Conservation (phyloP, 2,113 vertebrate species). For the Drymodes brunneopygia region DNA sequence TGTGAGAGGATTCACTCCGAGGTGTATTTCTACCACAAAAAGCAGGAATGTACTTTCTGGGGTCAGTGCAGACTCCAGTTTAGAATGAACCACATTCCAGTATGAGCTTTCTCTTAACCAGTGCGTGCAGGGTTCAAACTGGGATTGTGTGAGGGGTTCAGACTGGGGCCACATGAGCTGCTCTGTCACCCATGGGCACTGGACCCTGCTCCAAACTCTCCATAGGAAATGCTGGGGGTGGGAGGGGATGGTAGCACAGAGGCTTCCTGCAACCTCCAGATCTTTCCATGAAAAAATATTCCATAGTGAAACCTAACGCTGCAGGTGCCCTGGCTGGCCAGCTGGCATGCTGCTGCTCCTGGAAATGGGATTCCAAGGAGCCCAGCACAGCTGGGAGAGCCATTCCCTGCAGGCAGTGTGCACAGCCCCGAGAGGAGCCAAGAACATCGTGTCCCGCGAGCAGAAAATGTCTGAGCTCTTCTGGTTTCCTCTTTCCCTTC, state of each 20-base stretch:
- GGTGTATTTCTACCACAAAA: not conserved
- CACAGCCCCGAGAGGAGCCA: conserved; percentile 7
- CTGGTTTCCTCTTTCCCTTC: not conserved
- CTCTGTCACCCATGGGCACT: not conserved
- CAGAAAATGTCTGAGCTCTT: conserved; percentile 21
- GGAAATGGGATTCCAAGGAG: conserved; percentile 53
- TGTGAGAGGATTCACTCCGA: not conserved
- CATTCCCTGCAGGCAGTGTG: conserved; percentile 47
- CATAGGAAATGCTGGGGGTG: not conserved
- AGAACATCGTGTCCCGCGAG: conserved; percentile 56
- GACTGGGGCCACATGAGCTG: not conserved
- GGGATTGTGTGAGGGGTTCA: not conserved
- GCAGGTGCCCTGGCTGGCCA: conserved; percentile 41
- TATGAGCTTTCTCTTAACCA: not conserved
- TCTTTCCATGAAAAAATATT: conserved; percentile 49
- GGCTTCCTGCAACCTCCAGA: conserved; percentile 34
- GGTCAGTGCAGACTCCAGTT: not conserved
- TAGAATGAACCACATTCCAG: not conserved
- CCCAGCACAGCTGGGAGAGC: conserved; percentile 38
- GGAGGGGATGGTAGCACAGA: not conserved
- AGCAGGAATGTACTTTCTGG: not conserved
- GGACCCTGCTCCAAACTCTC: not conserved
- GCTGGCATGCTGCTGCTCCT: conserved; percentile 49
- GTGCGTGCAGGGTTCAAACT: not conserved
- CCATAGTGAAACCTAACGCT: conserved; percentile 32